Percentiles rank a stretch among this genome's conserved stretches.
phyloP scores from a whole-genome alignment of 2,797 vertebrate genomes.

The Carapus acus region DNA sequence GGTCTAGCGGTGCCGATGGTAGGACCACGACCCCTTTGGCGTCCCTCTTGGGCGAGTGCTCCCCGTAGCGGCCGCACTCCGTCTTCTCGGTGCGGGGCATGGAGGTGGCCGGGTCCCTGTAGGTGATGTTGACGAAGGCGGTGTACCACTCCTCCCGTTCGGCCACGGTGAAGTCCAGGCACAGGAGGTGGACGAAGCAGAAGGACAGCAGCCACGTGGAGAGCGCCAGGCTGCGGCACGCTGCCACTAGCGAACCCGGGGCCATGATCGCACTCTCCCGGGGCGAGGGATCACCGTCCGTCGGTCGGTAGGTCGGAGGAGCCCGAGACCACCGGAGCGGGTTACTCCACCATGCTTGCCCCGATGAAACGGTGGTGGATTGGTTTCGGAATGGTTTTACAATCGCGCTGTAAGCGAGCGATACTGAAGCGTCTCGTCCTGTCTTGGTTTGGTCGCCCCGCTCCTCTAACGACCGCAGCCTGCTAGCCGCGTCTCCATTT shows the following conservation, averaged over 20 bases:
- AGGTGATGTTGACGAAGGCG: slow-evolving; percentile 96
- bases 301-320: slow-evolving; percentile 5
- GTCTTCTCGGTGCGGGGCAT: slow-evolving; percentile 84
- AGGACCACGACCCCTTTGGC: slow-evolving; percentile 82
- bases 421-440: too few species aligned
- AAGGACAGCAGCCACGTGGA: slow-evolving; percentile 96
- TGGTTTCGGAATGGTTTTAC: too few species aligned
- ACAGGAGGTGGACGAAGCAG: slow-evolving; percentile 93
- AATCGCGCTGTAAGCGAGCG: too few species aligned
- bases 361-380: too few species aligned
- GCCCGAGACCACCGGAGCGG: not conserved
- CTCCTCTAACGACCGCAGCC: slow-evolving; percentile 9
- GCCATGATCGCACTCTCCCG: slow-evolving; percentile 72
- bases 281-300: slow-evolving; percentile 10
- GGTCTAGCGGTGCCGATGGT: slow-evolving; percentile 74
- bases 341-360: slow-evolving; percentile 47
- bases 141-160: slow-evolving; percentile 99
- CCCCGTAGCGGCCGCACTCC: slow-evolving; percentile 94
- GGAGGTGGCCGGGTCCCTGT: slow-evolving; percentile 78
- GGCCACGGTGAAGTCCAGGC: slow-evolving; percentile 95
- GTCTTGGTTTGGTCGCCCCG: slow-evolving; percentile 29
- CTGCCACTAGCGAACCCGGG: slow-evolving; percentile 81
- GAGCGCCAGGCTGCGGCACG: slow-evolving; percentile 94
- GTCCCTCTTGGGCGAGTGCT: slow-evolving; percentile 90
- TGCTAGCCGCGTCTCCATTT: slow-evolving; percentile 36